Conservation (phyloP, 2,113 vertebrate species). For the Chrysemys picta region DNA sequence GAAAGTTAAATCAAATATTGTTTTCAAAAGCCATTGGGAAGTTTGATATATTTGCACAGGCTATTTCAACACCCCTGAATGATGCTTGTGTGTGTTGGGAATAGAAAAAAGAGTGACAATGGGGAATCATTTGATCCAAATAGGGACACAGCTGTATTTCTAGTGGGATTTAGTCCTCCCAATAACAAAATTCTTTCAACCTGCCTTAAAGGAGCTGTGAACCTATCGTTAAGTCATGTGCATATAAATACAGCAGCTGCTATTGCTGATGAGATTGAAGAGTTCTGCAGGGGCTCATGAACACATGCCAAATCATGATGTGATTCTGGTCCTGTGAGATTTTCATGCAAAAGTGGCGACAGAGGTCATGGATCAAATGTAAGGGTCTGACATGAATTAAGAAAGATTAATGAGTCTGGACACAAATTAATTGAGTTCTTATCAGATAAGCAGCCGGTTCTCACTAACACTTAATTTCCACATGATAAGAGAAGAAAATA, state of each 20-base stretch:
- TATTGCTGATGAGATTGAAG: constrained; percentile 55
- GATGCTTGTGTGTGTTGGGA: neutral
- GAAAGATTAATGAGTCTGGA: constrained; percentile 74
- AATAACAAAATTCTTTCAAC: constrained; percentile 34
- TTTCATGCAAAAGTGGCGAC: constrained; percentile 64
- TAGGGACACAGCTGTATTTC: constrained; percentile 63
- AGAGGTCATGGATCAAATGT: constrained; percentile 71
- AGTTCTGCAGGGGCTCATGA: constrained; percentile 39
- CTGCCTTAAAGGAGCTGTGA: constrained; percentile 60
- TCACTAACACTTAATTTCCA: constrained; percentile 60
- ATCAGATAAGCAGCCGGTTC: constrained; percentile 64
- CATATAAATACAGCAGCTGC: constrained; percentile 59
- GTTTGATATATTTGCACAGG: neutral
- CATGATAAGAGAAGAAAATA: constrained; percentile 13
- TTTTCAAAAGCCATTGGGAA: neutral
- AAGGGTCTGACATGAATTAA: constrained; percentile 73
- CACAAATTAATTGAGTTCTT: constrained; percentile 78
- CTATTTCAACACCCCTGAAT: neutral
- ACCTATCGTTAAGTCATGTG: constrained; percentile 34
- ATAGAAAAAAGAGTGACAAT: constrained; percentile 25
- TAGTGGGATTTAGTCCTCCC: constrained; percentile 38
- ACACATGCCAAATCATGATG: constrained; percentile 47
- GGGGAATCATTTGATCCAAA: constrained; percentile 42
- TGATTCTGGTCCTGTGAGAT: constrained; percentile 66
- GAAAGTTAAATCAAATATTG: neutral